phyloP scores from a whole-genome alignment of 2,797 vertebrate species.

The Hippopotamyrus pictus region DNA sequence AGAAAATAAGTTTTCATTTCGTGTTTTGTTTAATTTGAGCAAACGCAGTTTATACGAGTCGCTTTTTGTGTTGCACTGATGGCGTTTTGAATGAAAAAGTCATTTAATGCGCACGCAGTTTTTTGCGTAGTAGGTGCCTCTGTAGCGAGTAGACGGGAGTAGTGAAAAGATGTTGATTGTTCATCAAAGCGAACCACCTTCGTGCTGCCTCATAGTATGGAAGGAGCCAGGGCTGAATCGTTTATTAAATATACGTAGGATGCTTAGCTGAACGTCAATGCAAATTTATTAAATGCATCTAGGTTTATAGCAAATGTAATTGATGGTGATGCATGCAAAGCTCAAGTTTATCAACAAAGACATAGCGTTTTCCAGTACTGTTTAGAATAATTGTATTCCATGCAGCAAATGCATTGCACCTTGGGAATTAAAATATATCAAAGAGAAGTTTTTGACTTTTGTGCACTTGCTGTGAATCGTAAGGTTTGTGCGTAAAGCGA shows the following conservation, averaged over 20 bases:
- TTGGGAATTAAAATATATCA: background rate
- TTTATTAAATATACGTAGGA: background rate
- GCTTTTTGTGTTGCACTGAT: background rate
- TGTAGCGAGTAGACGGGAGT: background rate
- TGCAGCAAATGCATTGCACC: background rate
- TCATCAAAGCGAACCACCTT: background rate
- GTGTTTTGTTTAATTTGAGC: background rate
- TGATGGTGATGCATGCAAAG: background rate
- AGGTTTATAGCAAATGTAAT: background rate
- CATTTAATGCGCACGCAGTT: background rate
- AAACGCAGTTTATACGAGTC: background rate
- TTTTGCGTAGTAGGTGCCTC: slow-evolving; percentile 6
- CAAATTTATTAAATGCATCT: background rate
- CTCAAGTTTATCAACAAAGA: background rate
- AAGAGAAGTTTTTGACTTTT: background rate
- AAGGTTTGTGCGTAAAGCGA: background rate
- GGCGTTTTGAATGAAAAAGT: background rate
- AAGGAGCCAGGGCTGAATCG: background rate
- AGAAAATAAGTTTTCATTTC: background rate
- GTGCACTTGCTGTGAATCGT: background rate
- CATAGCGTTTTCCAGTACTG: background rate
- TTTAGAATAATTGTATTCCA: background rate
- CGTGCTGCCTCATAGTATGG: background rate
- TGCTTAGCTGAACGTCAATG: background rate
- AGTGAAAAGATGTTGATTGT: background rate